Evolutionary conservation across 2,113 vertebrate species (phyloP), one percentile per base, ranked within the genome.

Genomic region (Recurvirostra avosetta): DNA sequence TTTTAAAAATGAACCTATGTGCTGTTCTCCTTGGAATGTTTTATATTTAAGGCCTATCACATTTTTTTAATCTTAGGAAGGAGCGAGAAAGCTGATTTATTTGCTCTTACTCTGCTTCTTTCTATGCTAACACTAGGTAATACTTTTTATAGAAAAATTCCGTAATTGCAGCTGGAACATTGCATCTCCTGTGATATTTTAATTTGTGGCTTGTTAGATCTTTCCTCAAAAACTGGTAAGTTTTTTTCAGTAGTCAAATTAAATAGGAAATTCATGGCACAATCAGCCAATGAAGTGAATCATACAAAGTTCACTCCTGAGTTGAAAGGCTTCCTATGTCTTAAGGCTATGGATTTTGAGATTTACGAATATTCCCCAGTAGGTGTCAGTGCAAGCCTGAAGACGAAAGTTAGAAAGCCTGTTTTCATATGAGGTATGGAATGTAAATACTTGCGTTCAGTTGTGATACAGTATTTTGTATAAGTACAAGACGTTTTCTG

Each of bases 331-430:
- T 45, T 38, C 3, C 1, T 2, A 0, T 8, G 2, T 19, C 32
- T 66, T 30, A 5, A 12, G 36, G 25, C 34, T 29, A 8, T 43
- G 43, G 49, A 27, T 50, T 36, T 53, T 20, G 73, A 52, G 32
- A 11, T n/a, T 65, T 79, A 19, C 62, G 50, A 27, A n/a, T 45
- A 6, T 8, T 79, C 38, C 15, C 93, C 95, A 82, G 94, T 74
- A 97, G 97, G 49, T 93, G 97, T 94, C 97, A 95, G 86, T 87
- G 68, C 55, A 62, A 88, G 55, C 76, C 43, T 34, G 65, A 45
- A 36, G 49, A 80, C 56, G 38, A 72, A 29, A 29, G 13, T 9
- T n/a, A 26, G 40, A 15, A 30, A 82, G 10, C 26, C 55, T 23
- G 49, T 6, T 36, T n/a, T 62, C 20, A 5, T 4, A 3, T 0